Evolutionary conservation across 2,888 invertebrate species (phyloP).

Genomic region (Nasonia oneida): DNA sequence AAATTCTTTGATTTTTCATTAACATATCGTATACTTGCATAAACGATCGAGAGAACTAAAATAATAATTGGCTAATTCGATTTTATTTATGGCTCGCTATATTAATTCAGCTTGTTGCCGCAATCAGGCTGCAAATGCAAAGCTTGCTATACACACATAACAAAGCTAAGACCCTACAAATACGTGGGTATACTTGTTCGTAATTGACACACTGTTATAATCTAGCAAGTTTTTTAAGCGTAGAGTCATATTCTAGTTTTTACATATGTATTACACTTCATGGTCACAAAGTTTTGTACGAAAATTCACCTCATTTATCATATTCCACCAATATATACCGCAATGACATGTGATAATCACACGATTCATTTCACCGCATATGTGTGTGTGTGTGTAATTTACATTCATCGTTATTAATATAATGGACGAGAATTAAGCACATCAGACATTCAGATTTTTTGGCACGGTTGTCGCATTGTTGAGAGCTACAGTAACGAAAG

Average conservation of each 20-base stretch:
- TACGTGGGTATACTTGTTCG: neutral
- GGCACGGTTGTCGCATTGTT: constrained; percentile 25
- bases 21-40: neutral
- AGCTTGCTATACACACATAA: constrained; percentile 32
- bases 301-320: constrained; percentile 14
- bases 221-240: constrained; percentile 33
- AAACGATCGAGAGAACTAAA: neutral
- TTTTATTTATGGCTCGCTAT: constrained; percentile 6
- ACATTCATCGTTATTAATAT: neutral
- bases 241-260: neutral
- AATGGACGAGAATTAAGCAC: neutral
- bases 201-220: constrained; percentile 27
- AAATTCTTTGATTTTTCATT: neutral
- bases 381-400: neutral
- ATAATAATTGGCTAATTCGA: constrained; percentile 4
- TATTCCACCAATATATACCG: neutral
- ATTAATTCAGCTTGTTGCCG: constrained; percentile 21
- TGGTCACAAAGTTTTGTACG: constrained; percentile 25
- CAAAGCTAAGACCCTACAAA: constrained; percentile 22
- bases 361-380: neutral
- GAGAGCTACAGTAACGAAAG: constrained; percentile 13
- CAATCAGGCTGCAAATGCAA: constrained; percentile 28
- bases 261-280: constrained; percentile 26
- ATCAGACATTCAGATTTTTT: neutral
- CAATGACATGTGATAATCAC: neutral